Percentiles rank a stretch among this genome's conserved stretches.
These are phyloP conservation scores for Odontamblyopus rebecca DNA, from an alignment of 2,797 vertebrate species.

Conservation along the genomic window DNA sequence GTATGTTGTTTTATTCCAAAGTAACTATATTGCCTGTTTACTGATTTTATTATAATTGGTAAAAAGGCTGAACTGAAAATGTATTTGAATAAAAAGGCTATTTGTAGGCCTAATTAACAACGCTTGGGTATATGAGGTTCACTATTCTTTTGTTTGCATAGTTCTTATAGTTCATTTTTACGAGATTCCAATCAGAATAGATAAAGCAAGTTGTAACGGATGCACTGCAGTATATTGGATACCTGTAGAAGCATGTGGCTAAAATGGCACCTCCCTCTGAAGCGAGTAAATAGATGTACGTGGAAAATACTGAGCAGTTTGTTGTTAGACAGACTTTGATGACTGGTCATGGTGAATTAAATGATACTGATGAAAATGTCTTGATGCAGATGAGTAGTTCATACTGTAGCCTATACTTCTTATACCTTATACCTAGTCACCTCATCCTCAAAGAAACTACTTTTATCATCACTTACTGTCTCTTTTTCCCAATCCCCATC, in stretches of 20 bases:
- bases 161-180: background rate
- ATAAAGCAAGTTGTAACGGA: background rate
- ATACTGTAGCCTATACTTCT: conserved; percentile 20
- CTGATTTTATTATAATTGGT: background rate
- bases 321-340: conserved; percentile 53
- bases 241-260: conserved; percentile 12
- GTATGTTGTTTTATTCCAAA: background rate
- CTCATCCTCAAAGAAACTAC: background rate
- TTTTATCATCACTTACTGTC: conserved; percentile 90
- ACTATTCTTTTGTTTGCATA: background rate
- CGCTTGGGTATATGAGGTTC: background rate
- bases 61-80: background rate
- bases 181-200: background rate
- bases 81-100: background rate
- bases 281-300: conserved; percentile 22
- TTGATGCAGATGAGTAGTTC: conserved; percentile 35
- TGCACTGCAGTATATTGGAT: conserved; percentile 1
- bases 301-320: conserved; percentile 38
- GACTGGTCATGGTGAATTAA: conserved; percentile 47
- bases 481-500: conserved; percentile 91
- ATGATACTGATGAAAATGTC: conserved; percentile 50
- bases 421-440: conserved; percentile 15
- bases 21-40: background rate
- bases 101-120: background rate
- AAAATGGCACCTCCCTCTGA: conserved; percentile 23